A percentile compares a stretch with the other conserved stretches of the same genome.
Evolutionary conservation across 2,888 invertebrate species (phyloP).

Genomic region (Drosophila meridiana): DNA sequence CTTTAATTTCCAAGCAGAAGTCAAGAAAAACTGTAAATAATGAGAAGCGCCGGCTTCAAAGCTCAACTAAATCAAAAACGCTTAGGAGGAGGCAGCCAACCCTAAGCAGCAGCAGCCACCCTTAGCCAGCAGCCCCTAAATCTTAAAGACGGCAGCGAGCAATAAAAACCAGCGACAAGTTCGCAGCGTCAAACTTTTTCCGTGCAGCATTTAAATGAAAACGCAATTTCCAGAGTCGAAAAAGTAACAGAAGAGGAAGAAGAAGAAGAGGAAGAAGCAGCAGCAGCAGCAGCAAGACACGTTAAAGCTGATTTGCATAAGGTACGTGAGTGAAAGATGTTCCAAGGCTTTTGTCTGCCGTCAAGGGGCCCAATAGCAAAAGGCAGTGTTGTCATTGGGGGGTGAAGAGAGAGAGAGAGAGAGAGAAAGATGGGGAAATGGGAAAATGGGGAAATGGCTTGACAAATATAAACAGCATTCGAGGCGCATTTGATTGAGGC

Average conservation of each 20-base stretch:
- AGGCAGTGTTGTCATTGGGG: not conserved
- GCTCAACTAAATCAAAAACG: constrained; percentile 76
- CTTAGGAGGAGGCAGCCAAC: constrained; percentile 31
- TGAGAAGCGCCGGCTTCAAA: constrained; percentile 56
- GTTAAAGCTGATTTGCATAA: constrained; percentile 79
- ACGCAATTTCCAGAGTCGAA: constrained; percentile 62
- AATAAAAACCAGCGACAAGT: constrained; percentile 58
- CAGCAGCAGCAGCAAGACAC: constrained; percentile 32
- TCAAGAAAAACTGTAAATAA: constrained; percentile 51
- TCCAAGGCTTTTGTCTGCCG: constrained; percentile 31
- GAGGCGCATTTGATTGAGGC: constrained; percentile 55
- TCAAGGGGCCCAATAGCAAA: constrained; percentile 4
- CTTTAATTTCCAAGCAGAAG: constrained; percentile 34
- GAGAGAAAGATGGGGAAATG: not conserved
- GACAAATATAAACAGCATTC: constrained; percentile 66
- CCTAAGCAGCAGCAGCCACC: not conserved
- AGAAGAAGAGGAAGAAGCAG: constrained; percentile 3
- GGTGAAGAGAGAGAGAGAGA: not conserved
- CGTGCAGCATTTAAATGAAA: constrained; percentile 75
- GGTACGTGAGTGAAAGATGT: constrained; percentile 53
- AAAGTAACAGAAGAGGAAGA: constrained; percentile 13
- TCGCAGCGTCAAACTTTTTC: constrained; percentile 40
- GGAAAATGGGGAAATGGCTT: constrained; percentile 50
- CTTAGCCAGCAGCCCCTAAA: constrained; percentile 14
- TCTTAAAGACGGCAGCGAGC: constrained; percentile 23